A percentile compares a stretch with the other conserved stretches of the same genome.
phyloP scores from a whole-genome alignment of 2,888 invertebrate species.

The Scaptomyza cyrtandrae region DNA sequence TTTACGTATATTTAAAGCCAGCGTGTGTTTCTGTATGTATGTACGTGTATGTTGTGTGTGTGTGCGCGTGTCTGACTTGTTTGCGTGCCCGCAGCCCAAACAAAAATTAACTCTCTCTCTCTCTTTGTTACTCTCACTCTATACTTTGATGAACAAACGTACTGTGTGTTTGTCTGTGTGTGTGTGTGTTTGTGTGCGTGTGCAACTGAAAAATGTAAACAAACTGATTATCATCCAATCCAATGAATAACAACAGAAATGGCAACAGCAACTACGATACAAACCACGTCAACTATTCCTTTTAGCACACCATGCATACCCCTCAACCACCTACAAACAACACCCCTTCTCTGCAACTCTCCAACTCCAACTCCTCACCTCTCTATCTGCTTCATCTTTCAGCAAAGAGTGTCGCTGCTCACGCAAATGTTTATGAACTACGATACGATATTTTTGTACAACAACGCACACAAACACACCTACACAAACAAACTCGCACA shows the following conservation, averaged over 20 bases:
- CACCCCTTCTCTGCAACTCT: conserved; percentile 13
- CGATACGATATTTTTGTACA: conserved; percentile 53
- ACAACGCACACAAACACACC: conserved; percentile 43
- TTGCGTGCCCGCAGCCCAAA: conserved; percentile 65
- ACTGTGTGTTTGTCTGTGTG: conserved; percentile 3
- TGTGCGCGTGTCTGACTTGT: conserved; percentile 61
- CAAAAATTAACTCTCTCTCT: conserved; percentile 32
- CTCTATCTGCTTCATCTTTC: background rate
- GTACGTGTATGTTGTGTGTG: conserved; percentile 45
- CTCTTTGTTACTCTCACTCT: conserved; percentile 8
- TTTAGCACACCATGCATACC: conserved; percentile 42
- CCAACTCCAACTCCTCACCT: conserved; percentile 8
- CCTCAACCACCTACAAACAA: conserved; percentile 6
- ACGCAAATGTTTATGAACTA: conserved; percentile 64
- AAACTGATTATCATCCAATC: conserved; percentile 83
- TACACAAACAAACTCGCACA: conserved; percentile 36
- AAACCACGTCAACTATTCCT: conserved; percentile 51
- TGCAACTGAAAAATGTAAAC: conserved; percentile 83
- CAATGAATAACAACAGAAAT: conserved; percentile 77
- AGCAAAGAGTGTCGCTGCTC: conserved; percentile 25
- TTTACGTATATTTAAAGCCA: conserved; percentile 67
- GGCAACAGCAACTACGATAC: conserved; percentile 36
- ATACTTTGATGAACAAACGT: conserved; percentile 1
- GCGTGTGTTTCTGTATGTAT: conserved; percentile 8
- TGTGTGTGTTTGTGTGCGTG: conserved; percentile 47